These are phyloP conservation scores for Conomelus anceps DNA, from an alignment of 2,888 invertebrate genomes.

Conservation along the genomic window DNA sequence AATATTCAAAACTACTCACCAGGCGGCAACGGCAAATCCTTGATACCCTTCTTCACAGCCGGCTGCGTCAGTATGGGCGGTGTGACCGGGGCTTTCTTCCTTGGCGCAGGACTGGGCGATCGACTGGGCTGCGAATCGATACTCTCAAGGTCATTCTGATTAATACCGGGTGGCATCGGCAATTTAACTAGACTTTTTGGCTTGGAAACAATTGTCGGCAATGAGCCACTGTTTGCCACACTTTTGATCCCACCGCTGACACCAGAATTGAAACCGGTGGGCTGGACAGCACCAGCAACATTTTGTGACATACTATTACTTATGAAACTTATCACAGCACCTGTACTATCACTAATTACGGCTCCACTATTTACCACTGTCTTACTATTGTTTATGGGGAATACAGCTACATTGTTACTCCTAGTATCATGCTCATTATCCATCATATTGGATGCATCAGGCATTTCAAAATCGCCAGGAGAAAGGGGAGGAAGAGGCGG, in stretches of 20 bases:
- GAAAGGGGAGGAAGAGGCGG: slow-evolving; percentile 31
- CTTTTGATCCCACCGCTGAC: background rate
- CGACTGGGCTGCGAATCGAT: slow-evolving; percentile 61
- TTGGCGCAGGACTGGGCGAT: slow-evolving; percentile 47
- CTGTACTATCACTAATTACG: background rate
- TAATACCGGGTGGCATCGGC: slow-evolving; percentile 80
- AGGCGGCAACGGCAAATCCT: slow-evolving; percentile 91
- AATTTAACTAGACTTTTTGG: slow-evolving; percentile 61
- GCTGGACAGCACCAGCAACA: too few relatives aligned
- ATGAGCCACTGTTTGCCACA: too few relatives aligned
- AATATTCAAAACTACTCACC: too few relatives aligned
- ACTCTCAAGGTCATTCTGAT: slow-evolving; percentile 57
- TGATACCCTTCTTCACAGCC: slow-evolving; percentile 65
- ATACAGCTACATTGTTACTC: background rate
- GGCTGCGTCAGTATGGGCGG: slow-evolving; percentile 39
- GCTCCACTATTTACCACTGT: background rate
- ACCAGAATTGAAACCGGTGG: background rate
- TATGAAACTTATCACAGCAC: slow-evolving; percentile 14
- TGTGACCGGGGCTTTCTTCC: background rate
- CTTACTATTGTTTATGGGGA: background rate
- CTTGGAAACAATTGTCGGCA: slow-evolving; percentile 36
- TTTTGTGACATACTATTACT: background rate
- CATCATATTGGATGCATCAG: background rate
- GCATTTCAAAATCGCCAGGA: slow-evolving; percentile 22
- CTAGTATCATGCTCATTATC: background rate